phyloP scores from a whole-genome alignment of 2,888 invertebrate species.

The Liposcelis brunnea region DNA sequence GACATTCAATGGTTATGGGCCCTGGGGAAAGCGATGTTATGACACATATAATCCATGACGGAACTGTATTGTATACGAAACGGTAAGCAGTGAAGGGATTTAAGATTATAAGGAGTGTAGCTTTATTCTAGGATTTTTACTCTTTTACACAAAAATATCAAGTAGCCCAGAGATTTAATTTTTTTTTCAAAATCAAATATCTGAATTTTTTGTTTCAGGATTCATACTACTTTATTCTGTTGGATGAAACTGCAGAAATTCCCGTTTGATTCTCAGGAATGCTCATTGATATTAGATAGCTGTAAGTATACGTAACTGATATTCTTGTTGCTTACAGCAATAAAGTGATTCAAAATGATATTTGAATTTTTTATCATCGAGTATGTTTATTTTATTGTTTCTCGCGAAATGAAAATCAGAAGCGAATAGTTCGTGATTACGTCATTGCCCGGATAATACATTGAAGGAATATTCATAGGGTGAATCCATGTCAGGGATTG shows the following conservation, averaged over 20 bases:
- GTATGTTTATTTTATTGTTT: neutral
- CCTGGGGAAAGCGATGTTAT: slow-evolving; percentile 50
- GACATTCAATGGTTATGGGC: slow-evolving; percentile 52
- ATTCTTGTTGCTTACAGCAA: neutral
- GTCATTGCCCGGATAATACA: no score
- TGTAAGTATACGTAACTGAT: slow-evolving; percentile 37
- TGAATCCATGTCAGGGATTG: no score
- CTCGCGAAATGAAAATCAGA: no score
- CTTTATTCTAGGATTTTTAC: no score
- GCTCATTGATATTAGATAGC: slow-evolving; percentile 60
- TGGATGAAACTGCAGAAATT: slow-evolving; percentile 74
- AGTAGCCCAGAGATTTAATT: neutral
- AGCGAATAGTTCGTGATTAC: no score
- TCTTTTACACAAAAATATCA: slow-evolving; percentile 4
- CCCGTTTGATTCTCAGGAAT: slow-evolving; percentile 70
- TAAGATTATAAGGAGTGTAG: no score
- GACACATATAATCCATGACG: slow-evolving; percentile 59
- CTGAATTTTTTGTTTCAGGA: slow-evolving; percentile 25
- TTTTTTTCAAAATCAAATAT: neutral
- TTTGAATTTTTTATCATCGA: neutral
- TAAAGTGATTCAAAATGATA: no score
- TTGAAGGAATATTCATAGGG: no score
- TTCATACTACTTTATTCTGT: slow-evolving; percentile 66
- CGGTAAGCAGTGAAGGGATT: slow-evolving; percentile 24
- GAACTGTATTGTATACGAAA: slow-evolving; percentile 59